Evolutionary conservation across 1,140 invertebrate genomes (phyloP).

Genomic region (Harlomillsia oculata): DNA sequence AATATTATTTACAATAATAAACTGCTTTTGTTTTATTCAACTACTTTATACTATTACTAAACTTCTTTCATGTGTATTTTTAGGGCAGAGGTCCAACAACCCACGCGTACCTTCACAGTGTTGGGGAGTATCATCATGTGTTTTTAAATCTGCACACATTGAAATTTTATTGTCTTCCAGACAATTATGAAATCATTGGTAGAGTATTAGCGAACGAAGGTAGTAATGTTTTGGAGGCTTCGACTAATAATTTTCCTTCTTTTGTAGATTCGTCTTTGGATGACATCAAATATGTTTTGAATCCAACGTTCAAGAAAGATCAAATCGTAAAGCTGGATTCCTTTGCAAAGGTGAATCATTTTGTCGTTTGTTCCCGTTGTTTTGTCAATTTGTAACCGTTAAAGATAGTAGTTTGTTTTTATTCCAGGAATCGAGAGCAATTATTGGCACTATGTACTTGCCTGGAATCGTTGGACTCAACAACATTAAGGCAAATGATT

Average conservation of each 20-base stretch:
- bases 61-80: slow-evolving; percentile 34
- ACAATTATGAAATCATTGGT: slow-evolving; percentile 99
- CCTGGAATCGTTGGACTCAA: slow-evolving; percentile 95
- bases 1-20: background rate
- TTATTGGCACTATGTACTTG: slow-evolving; percentile 91
- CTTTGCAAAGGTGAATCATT: slow-evolving; percentile 56
- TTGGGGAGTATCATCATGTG: slow-evolving; percentile 94
- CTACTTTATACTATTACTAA: background rate
- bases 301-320: slow-evolving; percentile 83
- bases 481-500: slow-evolving; percentile 99
- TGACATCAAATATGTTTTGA: slow-evolving; percentile 98
- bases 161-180: slow-evolving; percentile 97
- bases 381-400: too few relatives aligned
- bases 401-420: slow-evolving; percentile 1
- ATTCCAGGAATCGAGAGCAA: slow-evolving; percentile 66
- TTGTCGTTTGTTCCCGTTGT: too few relatives aligned
- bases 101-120: slow-evolving; percentile 97
- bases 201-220: slow-evolving; percentile 17
- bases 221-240: background rate
- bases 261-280: slow-evolving; percentile 85
- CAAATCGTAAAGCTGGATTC: slow-evolving; percentile 73
- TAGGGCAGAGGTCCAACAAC: slow-evolving; percentile 92
- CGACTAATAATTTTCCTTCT: slow-evolving; percentile 14
- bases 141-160: slow-evolving; percentile 94
- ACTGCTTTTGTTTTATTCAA: background rate